These are phyloP conservation scores for Prionailurus viverrinus DNA, from an alignment of 2,113 vertebrate genomes.

Conservation along the genomic window DNA sequence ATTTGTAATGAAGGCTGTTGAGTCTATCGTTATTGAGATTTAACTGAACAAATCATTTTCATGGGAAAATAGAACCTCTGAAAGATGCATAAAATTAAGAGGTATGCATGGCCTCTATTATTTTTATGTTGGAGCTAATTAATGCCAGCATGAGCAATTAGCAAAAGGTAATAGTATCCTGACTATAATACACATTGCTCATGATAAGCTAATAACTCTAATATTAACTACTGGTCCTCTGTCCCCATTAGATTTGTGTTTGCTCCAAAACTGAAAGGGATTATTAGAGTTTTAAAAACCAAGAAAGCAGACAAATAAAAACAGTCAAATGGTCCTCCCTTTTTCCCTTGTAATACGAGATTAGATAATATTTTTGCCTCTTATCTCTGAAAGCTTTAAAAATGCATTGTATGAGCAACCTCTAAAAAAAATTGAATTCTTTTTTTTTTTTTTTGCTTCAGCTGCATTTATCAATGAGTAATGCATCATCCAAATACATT, in stretches of 20 bases:
- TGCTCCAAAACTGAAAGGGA: constrained; percentile 70
- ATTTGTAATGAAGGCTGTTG: constrained; percentile 72
- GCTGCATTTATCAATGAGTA: constrained; percentile 81
- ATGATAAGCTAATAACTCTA: constrained; percentile 72
- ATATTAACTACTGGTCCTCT: constrained; percentile 12
- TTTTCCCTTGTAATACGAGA: constrained; percentile 64
- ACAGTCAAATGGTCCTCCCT: constrained; percentile 66
- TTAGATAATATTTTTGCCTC: constrained; percentile 69
- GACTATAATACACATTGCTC: constrained; percentile 74
- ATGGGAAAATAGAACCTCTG: constrained; percentile 60
- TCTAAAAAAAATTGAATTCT: constrained; percentile 79
- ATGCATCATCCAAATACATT: constrained; percentile 87
- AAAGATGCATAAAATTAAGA: constrained; percentile 78
- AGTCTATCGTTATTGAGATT: constrained; percentile 69
- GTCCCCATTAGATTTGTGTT: constrained; percentile 49
- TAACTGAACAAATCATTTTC: constrained; percentile 76
- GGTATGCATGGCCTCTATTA: constrained; percentile 67
- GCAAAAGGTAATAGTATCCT: constrained; percentile 67
- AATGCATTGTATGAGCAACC: constrained; percentile 78
- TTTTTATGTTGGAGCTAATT: constrained; percentile 77
- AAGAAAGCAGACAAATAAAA: constrained; percentile 50
- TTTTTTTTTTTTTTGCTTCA: constrained; percentile 75
- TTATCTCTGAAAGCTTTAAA: constrained; percentile 84
- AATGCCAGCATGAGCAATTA: constrained; percentile 61
- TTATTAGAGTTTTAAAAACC: constrained; percentile 64